Evolutionary conservation across 2,888 invertebrate genomes (phyloP).

Genomic region (Polylopha cassiicola): DNA sequence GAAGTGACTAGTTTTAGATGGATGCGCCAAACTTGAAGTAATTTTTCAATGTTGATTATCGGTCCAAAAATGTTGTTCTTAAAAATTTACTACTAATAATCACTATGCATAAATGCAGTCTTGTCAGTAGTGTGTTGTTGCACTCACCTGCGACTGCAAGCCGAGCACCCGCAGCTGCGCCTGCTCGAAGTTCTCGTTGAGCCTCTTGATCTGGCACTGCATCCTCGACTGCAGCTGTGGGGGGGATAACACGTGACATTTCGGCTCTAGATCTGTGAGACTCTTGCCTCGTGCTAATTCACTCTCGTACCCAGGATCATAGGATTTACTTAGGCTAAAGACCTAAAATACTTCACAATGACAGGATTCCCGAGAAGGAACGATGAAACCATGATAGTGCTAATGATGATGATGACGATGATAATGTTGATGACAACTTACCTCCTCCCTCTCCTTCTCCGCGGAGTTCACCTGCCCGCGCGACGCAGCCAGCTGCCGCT

Average conservation of each 20-base stretch:
- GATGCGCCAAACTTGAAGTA: too few species aligned
- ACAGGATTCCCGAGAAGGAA: background rate
- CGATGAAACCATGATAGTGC: background rate
- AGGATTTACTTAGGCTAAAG: background rate
- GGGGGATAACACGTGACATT: constrained; percentile 25
- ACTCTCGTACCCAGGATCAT: background rate
- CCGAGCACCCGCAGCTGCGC: constrained; percentile 81
- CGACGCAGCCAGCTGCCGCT: constrained; percentile 80
- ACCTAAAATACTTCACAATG: background rate
- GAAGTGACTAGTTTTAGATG: too few species aligned
- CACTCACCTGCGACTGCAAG: constrained; percentile 81
- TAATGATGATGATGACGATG: background rate
- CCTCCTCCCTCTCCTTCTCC: constrained; percentile 82
- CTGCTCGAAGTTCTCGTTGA: constrained; percentile 84
- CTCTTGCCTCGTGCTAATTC: background rate
- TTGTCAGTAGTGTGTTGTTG: too few species aligned
- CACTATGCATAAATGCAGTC: too few species aligned
- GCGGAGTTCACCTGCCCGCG: constrained; percentile 80
- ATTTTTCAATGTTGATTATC: too few species aligned
- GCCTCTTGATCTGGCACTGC: constrained; percentile 82
- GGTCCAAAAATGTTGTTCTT: too few species aligned
- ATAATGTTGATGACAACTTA: constrained; percentile 26
- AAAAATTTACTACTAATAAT: too few species aligned
- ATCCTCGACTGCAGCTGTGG: constrained; percentile 79
- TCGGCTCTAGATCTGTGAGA: background rate